Conservation (phyloP, 2,888 invertebrate genomes). For the Cephonodes hylas region DNA sequence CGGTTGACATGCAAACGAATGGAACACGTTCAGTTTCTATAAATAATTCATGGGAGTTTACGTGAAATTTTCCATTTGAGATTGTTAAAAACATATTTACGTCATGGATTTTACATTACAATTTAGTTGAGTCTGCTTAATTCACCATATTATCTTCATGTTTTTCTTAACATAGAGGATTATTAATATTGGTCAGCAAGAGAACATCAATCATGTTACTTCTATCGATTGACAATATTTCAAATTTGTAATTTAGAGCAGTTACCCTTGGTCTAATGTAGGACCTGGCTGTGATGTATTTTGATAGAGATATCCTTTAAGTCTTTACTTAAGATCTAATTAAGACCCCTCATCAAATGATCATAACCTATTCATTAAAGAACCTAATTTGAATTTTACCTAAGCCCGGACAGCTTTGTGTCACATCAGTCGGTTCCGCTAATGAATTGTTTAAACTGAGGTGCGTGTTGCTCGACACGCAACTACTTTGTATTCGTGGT, state of each 20-base stretch:
- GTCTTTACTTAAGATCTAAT: neutral
- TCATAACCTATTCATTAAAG: neutral
- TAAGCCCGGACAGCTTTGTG: constrained; percentile 8
- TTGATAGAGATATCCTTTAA: neutral
- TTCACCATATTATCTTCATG: neutral
- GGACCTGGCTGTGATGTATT: no score
- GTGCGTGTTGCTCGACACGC: constrained; percentile 46
- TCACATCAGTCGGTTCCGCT: constrained; percentile 33
- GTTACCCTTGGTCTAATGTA: no score
- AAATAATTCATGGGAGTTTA: neutral
- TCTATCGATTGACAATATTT: no score
- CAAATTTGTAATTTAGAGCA: no score
- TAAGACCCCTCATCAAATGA: neutral
- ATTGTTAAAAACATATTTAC: neutral
- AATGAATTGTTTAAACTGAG: constrained; percentile 40
- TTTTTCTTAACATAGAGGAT: no score
- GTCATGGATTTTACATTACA: neutral
- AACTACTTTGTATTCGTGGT: constrained; percentile 29
- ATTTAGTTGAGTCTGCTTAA: neutral
- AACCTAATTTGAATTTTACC: neutral
- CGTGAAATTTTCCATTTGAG: neutral
- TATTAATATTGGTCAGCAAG: no score
- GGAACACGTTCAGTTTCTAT: neutral
- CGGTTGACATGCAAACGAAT: neutral
- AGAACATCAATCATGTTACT: no score